These are phyloP conservation scores for Idaea dimidiata DNA, from an alignment of 2,888 invertebrate species.

Conservation along the genomic window DNA sequence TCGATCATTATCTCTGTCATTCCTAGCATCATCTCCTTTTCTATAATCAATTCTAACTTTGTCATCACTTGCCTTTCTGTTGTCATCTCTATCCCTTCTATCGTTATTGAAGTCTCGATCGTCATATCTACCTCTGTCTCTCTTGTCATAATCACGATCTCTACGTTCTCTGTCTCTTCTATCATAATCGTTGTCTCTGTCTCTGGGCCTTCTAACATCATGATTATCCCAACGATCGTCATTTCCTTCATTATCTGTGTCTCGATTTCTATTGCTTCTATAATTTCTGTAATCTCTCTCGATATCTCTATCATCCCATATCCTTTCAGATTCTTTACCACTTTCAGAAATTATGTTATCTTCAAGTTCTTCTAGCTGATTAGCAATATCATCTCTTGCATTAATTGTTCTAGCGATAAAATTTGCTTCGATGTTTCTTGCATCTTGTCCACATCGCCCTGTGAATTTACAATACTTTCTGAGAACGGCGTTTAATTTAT, in stretches of 20 bases:
- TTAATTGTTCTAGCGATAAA: neutral
- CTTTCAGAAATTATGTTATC: neutral
- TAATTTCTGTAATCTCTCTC: too few species aligned
- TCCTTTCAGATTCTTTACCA: slow-evolving; percentile 7
- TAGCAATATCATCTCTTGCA: slow-evolving; percentile 24
- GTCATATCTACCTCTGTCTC: slow-evolving; percentile 6
- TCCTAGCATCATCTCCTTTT: too few species aligned
- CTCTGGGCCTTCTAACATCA: slow-evolving; percentile 7
- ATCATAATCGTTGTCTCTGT: slow-evolving; percentile 11
- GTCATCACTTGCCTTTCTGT: too few species aligned
- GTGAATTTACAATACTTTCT: neutral
- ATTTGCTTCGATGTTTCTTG: neutral
- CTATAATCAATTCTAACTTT: too few species aligned
- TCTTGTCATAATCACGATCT: slow-evolving; percentile 7
- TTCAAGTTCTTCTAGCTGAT: slow-evolving; percentile 33
- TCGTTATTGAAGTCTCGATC: neutral
- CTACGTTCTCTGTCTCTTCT: slow-evolving; percentile 14
- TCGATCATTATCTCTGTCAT: too few species aligned
- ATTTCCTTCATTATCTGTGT: slow-evolving; percentile 11
- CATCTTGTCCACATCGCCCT: neutral
- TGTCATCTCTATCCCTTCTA: slow-evolving; percentile 4
- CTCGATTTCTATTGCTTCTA: neutral
- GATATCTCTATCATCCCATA: slow-evolving; percentile 6
- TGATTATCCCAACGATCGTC: neutral
- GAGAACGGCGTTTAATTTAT: neutral